Evolutionary conservation across 2,888 invertebrate species (phyloP), one percentile per base, ranked within the genome.

Genomic region (Dicyrtomina minuta): DNA sequence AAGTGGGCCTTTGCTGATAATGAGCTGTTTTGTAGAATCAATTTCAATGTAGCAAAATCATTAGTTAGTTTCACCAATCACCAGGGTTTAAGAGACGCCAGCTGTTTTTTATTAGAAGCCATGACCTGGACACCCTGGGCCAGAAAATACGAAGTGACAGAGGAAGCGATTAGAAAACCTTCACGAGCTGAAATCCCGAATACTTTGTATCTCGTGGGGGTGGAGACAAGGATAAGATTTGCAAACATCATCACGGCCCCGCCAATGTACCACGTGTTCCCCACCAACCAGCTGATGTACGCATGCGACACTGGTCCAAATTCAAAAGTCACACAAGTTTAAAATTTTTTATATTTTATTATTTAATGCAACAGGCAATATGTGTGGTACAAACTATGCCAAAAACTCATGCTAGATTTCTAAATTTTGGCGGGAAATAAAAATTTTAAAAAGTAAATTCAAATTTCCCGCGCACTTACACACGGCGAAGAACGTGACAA

Each of bases 141-240:
- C 12, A 55, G 15, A 20, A 55, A 33, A 24, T 55, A 55, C 13
- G 55, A 55, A 55, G 55, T 55, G 13, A 27, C 22, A 13, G 55
- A 5, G 10, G 24, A 20, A 15, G 26, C 26, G 2, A 55, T 17
- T 10, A 55, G 3, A 55, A 26, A 55, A 55, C 26, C 13, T 55
- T 55, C 55, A 2, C 55, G 26, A 27, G 55, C 55, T 27, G 27
- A 27, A 12, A 55, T 2, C 6, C 24, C 27, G n/a, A 15, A 26
- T 5, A 53, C 22, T 5, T 20, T 53, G 51, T 55, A 27, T 15
- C 55, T 55, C 6, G 55, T 55, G n/a, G 55, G 55, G 22, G 33
- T 26, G 4, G 55, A 55, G 27, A 55, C 24, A 55, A 26, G 33
- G 10, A 55, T 15, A 5, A 55, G 17, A 26, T 27, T 55, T 2